Evolutionary conservation across 1,140 invertebrate species (phyloP), one percentile per base, ranked within the genome.

Genomic region (Myzus persicae): DNA sequence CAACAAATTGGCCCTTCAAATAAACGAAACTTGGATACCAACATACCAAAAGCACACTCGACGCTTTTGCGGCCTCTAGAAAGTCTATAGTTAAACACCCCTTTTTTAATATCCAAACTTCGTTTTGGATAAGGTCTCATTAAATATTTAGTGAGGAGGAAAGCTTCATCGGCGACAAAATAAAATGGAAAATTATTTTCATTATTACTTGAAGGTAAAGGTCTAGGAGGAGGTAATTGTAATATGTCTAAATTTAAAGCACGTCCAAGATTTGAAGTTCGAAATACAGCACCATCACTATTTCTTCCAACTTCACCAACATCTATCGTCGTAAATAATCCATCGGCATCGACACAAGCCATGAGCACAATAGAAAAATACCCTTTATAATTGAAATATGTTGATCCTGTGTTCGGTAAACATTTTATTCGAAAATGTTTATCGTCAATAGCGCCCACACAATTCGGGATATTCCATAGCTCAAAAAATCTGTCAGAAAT

Each of bases 391-490:
- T 95, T 95, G 90, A 93, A 95, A 94, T 94, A 95, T 9, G 91
- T 48, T 18, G 94, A 94, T 38, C 94, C 94, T 54, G 90, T 90
- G 14, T 85, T 85, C 11, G 40, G 84, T 44, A 94, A 94, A 85
- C 93, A 81, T 89, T 94, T 36, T 36, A 95, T 94, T 51, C 90
- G 44, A 44, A 95, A 84, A 93, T 95, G 95, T 94, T 95, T 95
- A 1, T 95, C 95, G 94, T 96, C 95, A 38, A 96, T 94, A 38
- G 95, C 94, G 54, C 95, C 95, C 54, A 95, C 93, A 93, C 95
- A 95, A 94, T 95, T 94, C 44, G 95, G 94, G 93, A 95, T 94
- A 93, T 94, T 94, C 94, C 94, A 93, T 67, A 90, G 26, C 40
- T 84, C 38, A 84, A 42, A 84, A 84, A 84, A 84, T 84, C 40